Conservation (phyloP, 1,140 invertebrate genomes). For the Drepana arcuata region DNA sequence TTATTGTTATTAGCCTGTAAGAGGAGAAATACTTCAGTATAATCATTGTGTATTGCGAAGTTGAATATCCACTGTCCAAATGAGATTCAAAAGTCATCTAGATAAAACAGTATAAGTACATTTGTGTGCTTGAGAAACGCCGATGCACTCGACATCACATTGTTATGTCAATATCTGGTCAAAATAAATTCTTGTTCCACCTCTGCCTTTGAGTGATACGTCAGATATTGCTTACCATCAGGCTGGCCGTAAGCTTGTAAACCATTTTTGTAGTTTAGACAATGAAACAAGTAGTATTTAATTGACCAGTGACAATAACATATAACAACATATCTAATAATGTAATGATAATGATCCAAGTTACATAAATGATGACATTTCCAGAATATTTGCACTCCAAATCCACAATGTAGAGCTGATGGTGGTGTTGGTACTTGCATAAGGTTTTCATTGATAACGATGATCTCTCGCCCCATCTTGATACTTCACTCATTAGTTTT, state of each 20-base stretch:
- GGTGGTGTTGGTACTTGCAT: conserved; percentile 16
- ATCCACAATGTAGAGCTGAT: conserved; percentile 26
- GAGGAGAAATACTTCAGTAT: not conserved
- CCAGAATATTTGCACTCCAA: conserved; percentile 20
- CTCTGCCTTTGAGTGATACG: too few relatives aligned
- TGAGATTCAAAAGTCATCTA: not conserved
- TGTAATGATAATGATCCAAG: too few relatives aligned
- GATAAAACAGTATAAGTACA: conserved; percentile 15
- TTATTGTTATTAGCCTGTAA: conserved; percentile 18
- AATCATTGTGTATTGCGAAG: not conserved
- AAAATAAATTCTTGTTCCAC: too few relatives aligned
- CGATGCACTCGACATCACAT: too few relatives aligned
- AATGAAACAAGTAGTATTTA: not conserved
- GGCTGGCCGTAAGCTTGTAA: not conserved
- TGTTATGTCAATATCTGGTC: too few relatives aligned
- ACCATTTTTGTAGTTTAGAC: not conserved
- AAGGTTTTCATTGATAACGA: conserved; percentile 5
- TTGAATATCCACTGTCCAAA: not conserved
- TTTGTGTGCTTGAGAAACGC: conserved; percentile 8
- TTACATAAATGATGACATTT: not conserved
- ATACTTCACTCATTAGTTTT: conserved; percentile 20
- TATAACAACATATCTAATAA: too few relatives aligned
- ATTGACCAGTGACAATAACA: too few relatives aligned
- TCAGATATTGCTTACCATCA: too few relatives aligned
- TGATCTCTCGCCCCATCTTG: conserved; percentile 16